These are phyloP conservation scores for Buphagus erythrorhynchus DNA, from an alignment of 2,797 vertebrate species.

Conservation along the genomic window DNA sequence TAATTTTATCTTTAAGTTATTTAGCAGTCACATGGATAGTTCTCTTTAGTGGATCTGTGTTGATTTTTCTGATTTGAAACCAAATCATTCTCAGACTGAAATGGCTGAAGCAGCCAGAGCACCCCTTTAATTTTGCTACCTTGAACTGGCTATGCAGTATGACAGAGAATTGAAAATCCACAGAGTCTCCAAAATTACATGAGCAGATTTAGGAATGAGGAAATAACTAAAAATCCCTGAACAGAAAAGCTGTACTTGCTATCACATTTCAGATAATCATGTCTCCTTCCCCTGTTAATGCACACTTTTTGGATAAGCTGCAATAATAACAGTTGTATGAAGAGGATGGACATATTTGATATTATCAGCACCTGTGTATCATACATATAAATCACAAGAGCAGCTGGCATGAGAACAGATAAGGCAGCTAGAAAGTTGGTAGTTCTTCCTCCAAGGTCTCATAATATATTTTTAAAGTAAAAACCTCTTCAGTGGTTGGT, in stretches of 20 bases:
- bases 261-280: not conserved
- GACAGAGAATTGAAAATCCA: not conserved
- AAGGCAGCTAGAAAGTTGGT: not conserved
- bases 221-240: not conserved
- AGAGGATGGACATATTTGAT: not conserved
- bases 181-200: not conserved
- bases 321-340: not conserved
- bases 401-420: not conserved
- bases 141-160: not conserved
- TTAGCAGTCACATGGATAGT: not conserved
- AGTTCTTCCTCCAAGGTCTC: not conserved
- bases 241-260: slow-evolving; percentile 9
- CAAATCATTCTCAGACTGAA: not conserved
- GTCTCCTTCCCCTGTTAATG: not conserved
- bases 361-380: not conserved
- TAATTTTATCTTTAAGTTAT: slow-evolving; percentile 10
- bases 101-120: not conserved
- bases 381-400: not conserved
- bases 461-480: not conserved
- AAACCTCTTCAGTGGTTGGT: not conserved
- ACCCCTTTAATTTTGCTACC: not conserved
- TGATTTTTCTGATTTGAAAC: slow-evolving; percentile 40
- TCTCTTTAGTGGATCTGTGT: not conserved
- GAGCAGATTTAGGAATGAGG: not conserved
- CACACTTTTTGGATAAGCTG: not conserved